Percentiles rank a stretch among this genome's conserved stretches.
Conservation (phyloP, 2,888 invertebrate genomes). For the Labia minor region DNA sequence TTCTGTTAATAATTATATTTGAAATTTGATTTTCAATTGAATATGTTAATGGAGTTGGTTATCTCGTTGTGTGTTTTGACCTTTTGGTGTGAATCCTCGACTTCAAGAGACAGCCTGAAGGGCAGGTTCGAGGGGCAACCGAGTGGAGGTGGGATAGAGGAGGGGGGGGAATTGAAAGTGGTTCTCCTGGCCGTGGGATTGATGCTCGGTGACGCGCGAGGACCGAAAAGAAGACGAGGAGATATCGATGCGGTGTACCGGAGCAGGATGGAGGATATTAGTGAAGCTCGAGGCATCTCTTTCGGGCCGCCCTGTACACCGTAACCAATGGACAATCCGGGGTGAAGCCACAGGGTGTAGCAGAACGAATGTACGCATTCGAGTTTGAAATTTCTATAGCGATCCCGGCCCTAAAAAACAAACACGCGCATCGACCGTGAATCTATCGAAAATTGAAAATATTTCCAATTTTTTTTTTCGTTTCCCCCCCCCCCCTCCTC, state of each 20-base stretch:
- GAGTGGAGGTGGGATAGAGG: too few relatives aligned
- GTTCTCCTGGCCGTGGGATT: neutral
- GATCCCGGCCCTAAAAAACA: neutral
- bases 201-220: constrained; percentile 2
- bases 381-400: neutral
- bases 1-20: too few relatives aligned
- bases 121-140: neutral
- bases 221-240: neutral
- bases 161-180: neutral
- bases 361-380: neutral
- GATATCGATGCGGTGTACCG: too few relatives aligned
- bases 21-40: too few relatives aligned
- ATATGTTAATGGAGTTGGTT: too few relatives aligned
- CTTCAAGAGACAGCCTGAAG: neutral
- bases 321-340: constrained; percentile 7
- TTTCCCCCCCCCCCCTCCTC: neutral
- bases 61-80: neutral
- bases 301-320: constrained; percentile 7
- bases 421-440: neutral
- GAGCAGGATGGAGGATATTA: neutral
- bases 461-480: neutral
- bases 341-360: constrained; percentile 8
- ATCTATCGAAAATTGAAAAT: neutral
- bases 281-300: neutral
- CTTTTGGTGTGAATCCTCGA: neutral